Percentiles rank a stretch among this genome's conserved stretches.
These are phyloP conservation scores for Orthonyx spaldingii DNA, from an alignment of 2,113 vertebrate genomes.

Conservation along the genomic window DNA sequence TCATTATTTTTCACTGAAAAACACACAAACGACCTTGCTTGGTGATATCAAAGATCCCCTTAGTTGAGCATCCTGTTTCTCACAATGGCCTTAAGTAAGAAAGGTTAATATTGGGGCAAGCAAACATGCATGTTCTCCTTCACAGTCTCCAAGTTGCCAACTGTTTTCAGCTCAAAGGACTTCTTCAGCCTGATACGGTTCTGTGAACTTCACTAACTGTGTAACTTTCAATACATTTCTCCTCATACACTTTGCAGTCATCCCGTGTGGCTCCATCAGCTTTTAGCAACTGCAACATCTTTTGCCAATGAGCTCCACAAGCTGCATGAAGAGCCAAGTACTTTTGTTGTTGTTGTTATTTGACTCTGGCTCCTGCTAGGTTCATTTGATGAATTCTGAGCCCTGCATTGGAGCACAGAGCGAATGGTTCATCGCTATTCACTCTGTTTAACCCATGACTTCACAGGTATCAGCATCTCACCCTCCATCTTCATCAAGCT, in stretches of 20 bases:
- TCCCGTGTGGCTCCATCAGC: background rate
- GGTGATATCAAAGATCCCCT: background rate
- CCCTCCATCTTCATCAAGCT: background rate
- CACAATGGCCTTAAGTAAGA: background rate
- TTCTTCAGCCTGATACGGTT: background rate
- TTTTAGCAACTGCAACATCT: background rate
- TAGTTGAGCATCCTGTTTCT: background rate
- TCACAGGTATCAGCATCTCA: background rate
- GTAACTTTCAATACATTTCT: background rate
- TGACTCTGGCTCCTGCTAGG: background rate
- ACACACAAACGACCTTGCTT: background rate
- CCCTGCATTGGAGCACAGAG: background rate
- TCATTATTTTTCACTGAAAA: background rate
- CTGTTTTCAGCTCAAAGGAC: background rate
- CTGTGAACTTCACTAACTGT: background rate
- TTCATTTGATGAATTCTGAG: background rate
- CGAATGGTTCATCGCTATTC: background rate
- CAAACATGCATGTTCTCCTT: rapidly evolving
- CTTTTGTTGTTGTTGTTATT: background rate
- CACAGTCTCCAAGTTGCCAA: background rate
- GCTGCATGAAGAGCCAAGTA: background rate
- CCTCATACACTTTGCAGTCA: background rate
- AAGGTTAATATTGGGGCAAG: background rate
- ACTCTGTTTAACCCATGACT: background rate
- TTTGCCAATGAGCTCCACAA: background rate